phyloP scores from a whole-genome alignment of 2,797 vertebrate species.

The Cryptoprocta ferox region DNA sequence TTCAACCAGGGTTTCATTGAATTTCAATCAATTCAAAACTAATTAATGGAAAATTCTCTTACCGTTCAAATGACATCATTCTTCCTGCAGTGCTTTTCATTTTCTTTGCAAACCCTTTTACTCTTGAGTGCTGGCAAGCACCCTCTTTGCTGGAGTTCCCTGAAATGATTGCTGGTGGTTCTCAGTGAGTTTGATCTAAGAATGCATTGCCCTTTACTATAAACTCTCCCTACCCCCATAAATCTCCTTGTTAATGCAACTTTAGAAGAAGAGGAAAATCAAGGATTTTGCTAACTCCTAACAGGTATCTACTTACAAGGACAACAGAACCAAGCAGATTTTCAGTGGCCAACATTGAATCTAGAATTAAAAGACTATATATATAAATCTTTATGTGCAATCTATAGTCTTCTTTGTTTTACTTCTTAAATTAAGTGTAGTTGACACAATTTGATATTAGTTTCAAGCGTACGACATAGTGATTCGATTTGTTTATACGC shows the following conservation, averaged over 20 bases:
- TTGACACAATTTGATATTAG: not conserved
- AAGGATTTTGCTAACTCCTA: conserved; percentile 2
- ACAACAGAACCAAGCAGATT: not conserved
- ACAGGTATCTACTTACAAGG: not conserved
- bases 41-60: conserved; percentile 24
- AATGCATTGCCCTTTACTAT: not conserved
- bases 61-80: not conserved
- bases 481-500: not conserved
- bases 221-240: not conserved
- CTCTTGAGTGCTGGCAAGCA: not conserved
- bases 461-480: not conserved
- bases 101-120: not conserved
- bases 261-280: conserved; percentile 53
- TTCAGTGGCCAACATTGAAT: not conserved
- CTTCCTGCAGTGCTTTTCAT: not conserved
- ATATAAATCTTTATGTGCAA: not conserved
- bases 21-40: conserved; percentile 59
- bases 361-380: not conserved
- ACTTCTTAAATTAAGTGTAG: not conserved
- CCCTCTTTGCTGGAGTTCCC: not conserved
- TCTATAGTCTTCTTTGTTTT: not conserved
- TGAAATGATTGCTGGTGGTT: not conserved
- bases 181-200: conserved; percentile 17
- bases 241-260: not conserved
- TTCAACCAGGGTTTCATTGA: not conserved